phyloP scores from a whole-genome alignment of 2,888 invertebrate species.

The Lobophora halterata region DNA sequence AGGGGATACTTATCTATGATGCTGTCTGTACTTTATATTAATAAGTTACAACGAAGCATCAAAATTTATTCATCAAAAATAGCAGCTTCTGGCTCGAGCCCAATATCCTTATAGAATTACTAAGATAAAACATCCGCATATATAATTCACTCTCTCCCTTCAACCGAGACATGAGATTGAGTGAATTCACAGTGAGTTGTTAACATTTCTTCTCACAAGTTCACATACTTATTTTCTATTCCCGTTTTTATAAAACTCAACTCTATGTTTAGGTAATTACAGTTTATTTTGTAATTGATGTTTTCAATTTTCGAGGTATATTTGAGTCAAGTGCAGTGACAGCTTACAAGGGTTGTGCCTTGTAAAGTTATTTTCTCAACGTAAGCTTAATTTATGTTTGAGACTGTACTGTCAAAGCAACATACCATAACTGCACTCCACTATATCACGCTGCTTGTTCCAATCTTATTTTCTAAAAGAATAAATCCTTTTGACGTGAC shows the following conservation, averaged over 20 bases:
- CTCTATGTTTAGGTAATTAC: background rate
- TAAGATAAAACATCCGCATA: constrained; percentile 9
- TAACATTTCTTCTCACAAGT: constrained; percentile 11
- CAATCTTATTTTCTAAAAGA: too few species aligned
- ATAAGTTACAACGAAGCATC: constrained; percentile 1
- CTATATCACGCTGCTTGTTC: too few species aligned
- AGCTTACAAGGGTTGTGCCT: constrained; percentile 9
- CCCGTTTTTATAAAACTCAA: background rate
- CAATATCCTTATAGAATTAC: constrained; percentile 4
- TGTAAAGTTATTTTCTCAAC: constrained; percentile 2
- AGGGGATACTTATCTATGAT: too few species aligned
- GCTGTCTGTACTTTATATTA: too few species aligned
- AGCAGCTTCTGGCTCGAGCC: constrained; percentile 6
- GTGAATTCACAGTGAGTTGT: constrained; percentile 10
- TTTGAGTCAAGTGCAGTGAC: constrained; percentile 12
- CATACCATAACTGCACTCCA: too few species aligned
- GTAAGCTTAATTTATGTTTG: background rate
- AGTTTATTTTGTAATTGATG: constrained; percentile 2
- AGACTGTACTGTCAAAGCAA: too few species aligned
- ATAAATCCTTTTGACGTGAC: too few species aligned
- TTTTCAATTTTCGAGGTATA: constrained; percentile 1
- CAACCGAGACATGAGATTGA: constrained; percentile 11
- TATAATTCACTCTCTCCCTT: constrained; percentile 7
- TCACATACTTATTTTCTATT: constrained; percentile 11
- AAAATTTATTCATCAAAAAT: constrained; percentile 3